Base-by-base conservation (phyloP, 2,888 invertebrate species). In the Sinotaia quadrata region DNA sequence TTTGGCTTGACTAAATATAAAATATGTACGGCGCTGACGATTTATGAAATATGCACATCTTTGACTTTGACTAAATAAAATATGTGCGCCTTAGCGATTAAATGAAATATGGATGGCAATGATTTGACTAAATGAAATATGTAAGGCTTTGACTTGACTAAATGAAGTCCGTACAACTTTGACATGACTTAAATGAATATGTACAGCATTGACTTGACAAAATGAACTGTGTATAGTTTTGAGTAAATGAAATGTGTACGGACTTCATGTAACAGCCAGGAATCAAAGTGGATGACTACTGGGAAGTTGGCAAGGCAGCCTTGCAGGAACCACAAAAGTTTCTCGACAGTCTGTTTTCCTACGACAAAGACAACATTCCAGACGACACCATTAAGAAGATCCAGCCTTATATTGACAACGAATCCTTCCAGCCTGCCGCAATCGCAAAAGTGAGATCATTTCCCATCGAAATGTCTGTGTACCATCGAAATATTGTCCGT, bases 361-460 rank as follows among this genome's bases (percentile, higher is more conserved):
- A 84, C 78, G 88, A 89, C 80, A 88, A 88, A 73, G 89, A 89
- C 71, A 88, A 88, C 76, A 89, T 89, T 54, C 84, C 87, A 2
- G 89, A 89, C 62, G 73, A 83, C 5, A 80, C 80, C 65, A 89
- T 89, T 74, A 81, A 80, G 68, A 86, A 81, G 71, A 88, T 89
- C 70, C 85, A 87, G 73, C 87, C 88, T 1, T 88, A 88, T 79
- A 89, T 89, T 41, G 87, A 88, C 72, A 85, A 86, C 76, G 87
- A 87, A 36, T 76, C 80, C 47, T 89, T 89, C 80, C 78, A 75
- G 24, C 88, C 89, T 7, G 83, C 84, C 41, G 85, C 85, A 62
- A 88, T 89, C 69, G 88, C 92, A 0, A 93, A 92, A 89, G 88
- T 87, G 62, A 31, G 59, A 31, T 7, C 7, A n/a, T n/a, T n/a